Percentiles rank a stretch among this genome's conserved stretches.
Conservation (phyloP, 1,140 invertebrate species). For the Scaptodrosophila lebanonensis region DNA sequence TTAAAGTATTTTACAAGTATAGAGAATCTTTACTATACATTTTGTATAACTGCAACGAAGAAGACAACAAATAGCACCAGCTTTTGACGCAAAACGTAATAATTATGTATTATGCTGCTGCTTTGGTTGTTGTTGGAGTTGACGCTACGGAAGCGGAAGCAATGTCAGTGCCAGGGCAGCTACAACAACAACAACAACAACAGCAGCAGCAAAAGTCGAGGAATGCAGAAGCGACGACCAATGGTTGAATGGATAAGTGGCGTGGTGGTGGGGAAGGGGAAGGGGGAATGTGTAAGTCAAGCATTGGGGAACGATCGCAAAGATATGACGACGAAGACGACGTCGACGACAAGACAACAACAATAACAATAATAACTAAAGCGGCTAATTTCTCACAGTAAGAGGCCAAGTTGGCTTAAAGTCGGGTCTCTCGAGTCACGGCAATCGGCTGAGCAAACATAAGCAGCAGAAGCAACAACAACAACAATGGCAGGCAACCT, state of each 20-base stretch:
- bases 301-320: no score
- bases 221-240: slow-evolving; percentile 17
- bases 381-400: slow-evolving; percentile 69
- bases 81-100: slow-evolving; percentile 54
- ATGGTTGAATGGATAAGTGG: no score
- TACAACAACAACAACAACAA: slow-evolving; percentile 27
- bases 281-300: no score
- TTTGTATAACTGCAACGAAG: no score
- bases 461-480: slow-evolving; percentile 6
- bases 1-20: no score
- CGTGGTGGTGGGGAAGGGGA: no score
- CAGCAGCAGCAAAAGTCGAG: background rate
- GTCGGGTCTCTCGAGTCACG: no score
- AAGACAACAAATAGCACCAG: slow-evolving; percentile 40
- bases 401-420: no score
- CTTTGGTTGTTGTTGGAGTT: slow-evolving; percentile 4
- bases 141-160: slow-evolving; percentile 64
- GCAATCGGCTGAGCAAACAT: slow-evolving; percentile 4
- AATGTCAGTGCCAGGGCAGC: slow-evolving; percentile 8
- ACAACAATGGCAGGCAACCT: slow-evolving; percentile 35
- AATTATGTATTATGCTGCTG: slow-evolving; percentile 41
- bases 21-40: no score
- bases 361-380: slow-evolving; percentile 67
- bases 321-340: no score
- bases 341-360: slow-evolving; percentile 16